These are phyloP conservation scores for Tipula vernalis DNA, from an alignment of 2,888 invertebrate species.

Conservation along the genomic window DNA sequence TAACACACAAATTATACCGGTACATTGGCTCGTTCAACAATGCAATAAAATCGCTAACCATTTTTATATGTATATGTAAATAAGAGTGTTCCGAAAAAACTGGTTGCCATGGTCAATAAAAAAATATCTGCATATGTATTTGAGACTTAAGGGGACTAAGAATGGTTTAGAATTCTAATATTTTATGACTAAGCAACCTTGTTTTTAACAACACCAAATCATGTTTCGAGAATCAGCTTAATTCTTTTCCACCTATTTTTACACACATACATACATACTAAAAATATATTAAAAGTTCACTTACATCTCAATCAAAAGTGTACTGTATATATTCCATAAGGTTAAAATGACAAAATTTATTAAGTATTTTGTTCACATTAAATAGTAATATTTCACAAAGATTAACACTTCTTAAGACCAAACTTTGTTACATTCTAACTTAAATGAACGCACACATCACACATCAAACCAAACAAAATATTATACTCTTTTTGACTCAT, in stretches of 20 bases:
- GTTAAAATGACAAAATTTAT: neutral
- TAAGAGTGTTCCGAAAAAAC: no score
- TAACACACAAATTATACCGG: neutral
- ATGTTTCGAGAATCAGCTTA: neutral
- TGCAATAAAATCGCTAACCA: neutral
- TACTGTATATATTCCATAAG: neutral
- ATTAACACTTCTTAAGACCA: neutral
- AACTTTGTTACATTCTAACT: neutral
- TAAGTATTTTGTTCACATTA: neutral
- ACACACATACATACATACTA: neutral
- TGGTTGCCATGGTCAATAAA: no score
- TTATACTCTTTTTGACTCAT: neutral
- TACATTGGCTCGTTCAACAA: neutral
- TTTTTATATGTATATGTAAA: no score
- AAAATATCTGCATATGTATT: no score
- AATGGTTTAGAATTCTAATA: no score
- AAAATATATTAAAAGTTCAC: neutral
- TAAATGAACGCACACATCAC: neutral
- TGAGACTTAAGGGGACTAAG: no score
- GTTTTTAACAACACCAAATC: neutral
- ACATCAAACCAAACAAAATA: neutral
- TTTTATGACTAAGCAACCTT: no score
- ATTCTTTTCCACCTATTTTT: neutral
- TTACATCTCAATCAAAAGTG: neutral
- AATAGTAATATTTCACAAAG: neutral